Evolutionary conservation across 1,140 invertebrate species (phyloP).

Genomic region (Cotesia glomerata): DNA sequence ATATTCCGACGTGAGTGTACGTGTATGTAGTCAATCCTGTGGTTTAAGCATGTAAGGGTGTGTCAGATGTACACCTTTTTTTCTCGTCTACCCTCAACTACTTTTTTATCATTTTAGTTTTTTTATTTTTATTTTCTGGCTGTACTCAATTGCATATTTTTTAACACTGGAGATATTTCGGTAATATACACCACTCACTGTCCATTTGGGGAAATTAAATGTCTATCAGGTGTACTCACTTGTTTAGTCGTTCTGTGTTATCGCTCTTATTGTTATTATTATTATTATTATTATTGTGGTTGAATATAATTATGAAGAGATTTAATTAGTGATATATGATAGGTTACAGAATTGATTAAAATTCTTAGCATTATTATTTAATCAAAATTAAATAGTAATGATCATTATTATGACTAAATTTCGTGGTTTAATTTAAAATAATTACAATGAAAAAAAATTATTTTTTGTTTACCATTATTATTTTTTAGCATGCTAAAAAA

Average conservation of each 20-base stretch:
- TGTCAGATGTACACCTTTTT: slow-evolving; percentile 11
- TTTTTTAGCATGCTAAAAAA: no score
- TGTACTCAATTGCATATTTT: slow-evolving; percentile 2
- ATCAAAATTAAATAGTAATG: no score
- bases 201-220: slow-evolving; percentile 5
- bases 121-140: not conserved
- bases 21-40: slow-evolving; percentile 34
- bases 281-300: no score
- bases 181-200: not conserved
- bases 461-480: no score
- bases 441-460: no score
- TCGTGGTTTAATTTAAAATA: no score
- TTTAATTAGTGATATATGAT: no score
- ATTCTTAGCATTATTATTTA: no score
- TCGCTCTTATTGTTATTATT: no score
- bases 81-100: not conserved
- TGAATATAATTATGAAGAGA: no score
- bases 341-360: no score
- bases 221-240: not conserved
- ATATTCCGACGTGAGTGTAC: slow-evolving; percentile 47
- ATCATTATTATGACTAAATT: no score
- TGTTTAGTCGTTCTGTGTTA: not conserved
- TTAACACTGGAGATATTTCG: slow-evolving; percentile 2
- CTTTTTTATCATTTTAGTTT: not conserved
- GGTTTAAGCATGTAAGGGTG: slow-evolving; percentile 3